Conservation (phyloP, 53 echinoderm and acorn worm species). For the Henricia sp. region DNA sequence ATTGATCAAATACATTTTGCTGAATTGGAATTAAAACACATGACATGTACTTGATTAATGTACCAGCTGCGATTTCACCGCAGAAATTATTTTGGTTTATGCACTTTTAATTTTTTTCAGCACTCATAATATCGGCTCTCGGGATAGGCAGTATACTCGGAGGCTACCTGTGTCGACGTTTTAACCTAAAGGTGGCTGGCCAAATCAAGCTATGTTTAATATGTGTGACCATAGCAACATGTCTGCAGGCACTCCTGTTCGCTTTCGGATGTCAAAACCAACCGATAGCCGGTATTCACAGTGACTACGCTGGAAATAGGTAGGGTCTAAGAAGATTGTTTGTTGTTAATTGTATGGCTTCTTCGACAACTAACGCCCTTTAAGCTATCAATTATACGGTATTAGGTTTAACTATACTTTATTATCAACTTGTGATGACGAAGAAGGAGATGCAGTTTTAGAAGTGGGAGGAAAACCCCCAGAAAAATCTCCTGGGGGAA, state of each 20-base stretch:
- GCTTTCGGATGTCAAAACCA: constrained; percentile 57
- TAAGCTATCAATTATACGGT: no score
- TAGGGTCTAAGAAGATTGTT: not conserved
- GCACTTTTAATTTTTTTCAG: constrained; percentile 15
- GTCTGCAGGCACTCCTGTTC: constrained; percentile 1
- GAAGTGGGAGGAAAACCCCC: no score
- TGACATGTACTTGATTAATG: no score
- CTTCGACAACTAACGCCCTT: no score
- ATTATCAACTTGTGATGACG: no score
- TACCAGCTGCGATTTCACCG: no score
- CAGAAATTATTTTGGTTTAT: no score
- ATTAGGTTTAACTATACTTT: no score
- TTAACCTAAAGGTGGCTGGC: constrained; percentile 3
- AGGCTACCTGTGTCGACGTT: constrained; percentile 35
- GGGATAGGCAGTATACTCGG: constrained; percentile 31
- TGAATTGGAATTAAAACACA: no score
- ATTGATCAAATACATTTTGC: no score
- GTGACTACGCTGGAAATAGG: constrained; percentile 4
- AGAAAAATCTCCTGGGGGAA: no score
- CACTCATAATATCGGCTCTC: constrained; percentile 21
- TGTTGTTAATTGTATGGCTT: not conserved
- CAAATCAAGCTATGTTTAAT: constrained; percentile 31
- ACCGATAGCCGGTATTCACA: constrained; percentile 33
- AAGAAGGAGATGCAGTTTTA: no score
- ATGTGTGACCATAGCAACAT: not conserved